Evolutionary conservation across 2,797 vertebrate genomes (phyloP).

Genomic region (Phrynocephalus guinanensis): DNA sequence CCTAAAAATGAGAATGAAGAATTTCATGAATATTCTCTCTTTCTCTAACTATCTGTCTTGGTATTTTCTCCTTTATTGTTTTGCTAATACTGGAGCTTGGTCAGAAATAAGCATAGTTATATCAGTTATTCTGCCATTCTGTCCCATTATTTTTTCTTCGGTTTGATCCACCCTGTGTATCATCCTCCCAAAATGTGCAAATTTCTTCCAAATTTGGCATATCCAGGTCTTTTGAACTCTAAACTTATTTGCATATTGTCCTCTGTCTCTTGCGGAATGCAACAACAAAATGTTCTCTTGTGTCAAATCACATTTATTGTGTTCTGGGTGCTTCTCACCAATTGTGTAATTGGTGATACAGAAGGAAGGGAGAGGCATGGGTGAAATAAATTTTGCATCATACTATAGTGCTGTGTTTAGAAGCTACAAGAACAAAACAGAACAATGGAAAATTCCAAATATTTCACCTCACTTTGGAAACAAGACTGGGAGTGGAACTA

Average conservation of each 20-base stretch:
- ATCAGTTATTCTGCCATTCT: neutral
- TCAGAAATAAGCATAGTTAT: too few relatives aligned
- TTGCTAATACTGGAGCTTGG: neutral
- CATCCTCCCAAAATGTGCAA: neutral
- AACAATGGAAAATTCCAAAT: neutral
- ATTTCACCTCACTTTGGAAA: conserved; percentile 5
- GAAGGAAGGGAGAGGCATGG: neutral
- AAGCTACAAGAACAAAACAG: neutral
- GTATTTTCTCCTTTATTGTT: neutral
- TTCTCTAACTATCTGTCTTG: neutral
- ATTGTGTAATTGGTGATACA: neutral
- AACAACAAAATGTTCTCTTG: neutral
- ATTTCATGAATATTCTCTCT: too few relatives aligned
- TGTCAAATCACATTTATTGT: neutral
- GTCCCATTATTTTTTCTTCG: neutral
- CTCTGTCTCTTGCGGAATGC: neutral
- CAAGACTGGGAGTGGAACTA: neutral
- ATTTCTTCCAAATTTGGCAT: too few relatives aligned
- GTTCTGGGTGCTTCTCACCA: neutral
- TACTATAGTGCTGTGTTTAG: neutral
- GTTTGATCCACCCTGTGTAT: neutral
- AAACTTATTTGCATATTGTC: neutral
- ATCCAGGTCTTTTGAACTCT: neutral
- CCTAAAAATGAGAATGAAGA: too few relatives aligned
- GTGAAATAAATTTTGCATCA: neutral